These are phyloP conservation scores for Epizoanthus illoricatus DNA, from an alignment of 92 coral and sea anemone species.

Conservation along the genomic window DNA sequence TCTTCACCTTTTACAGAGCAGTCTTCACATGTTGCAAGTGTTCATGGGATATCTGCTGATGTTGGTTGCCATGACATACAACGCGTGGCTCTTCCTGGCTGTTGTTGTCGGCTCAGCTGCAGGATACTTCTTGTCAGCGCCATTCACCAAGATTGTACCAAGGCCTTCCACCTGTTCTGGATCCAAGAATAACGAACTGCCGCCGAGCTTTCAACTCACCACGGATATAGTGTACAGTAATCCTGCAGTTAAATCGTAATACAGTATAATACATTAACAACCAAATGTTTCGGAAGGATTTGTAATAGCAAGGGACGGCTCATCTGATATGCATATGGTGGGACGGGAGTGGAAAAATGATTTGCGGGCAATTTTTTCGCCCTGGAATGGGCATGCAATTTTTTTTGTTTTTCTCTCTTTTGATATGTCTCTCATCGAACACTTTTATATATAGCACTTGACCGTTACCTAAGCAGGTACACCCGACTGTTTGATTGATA, in stretches of 20 bases:
- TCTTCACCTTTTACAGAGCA: constrained; percentile 19
- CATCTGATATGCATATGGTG: no score
- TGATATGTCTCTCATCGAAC: no score
- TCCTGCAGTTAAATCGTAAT: not conserved
- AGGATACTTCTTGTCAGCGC: constrained; percentile 29
- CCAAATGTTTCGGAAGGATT: no score
- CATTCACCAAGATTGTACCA: not conserved
- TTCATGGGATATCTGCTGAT: constrained; percentile 18
- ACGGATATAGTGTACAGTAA: not conserved
- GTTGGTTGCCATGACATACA: constrained; percentile 41
- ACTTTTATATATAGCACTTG: no score
- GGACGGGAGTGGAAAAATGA: no score
- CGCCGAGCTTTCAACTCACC: constrained; percentile 23
- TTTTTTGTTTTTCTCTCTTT: no score
- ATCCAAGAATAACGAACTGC: not conserved
- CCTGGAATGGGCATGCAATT: no score
- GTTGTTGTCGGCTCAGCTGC: constrained; percentile 18
- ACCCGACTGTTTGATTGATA: no score
- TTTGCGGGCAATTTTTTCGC: no score
- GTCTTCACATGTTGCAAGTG: constrained; percentile 24
- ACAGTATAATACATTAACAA: no score
- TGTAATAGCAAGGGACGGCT: no score
- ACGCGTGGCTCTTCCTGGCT: constrained; percentile 21
- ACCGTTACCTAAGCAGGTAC: no score
- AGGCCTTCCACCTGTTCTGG: not conserved